Percentiles rank a stretch among this genome's conserved stretches.
phyloP scores from a whole-genome alignment of 2,113 vertebrate genomes.

The Grantiella picta region DNA sequence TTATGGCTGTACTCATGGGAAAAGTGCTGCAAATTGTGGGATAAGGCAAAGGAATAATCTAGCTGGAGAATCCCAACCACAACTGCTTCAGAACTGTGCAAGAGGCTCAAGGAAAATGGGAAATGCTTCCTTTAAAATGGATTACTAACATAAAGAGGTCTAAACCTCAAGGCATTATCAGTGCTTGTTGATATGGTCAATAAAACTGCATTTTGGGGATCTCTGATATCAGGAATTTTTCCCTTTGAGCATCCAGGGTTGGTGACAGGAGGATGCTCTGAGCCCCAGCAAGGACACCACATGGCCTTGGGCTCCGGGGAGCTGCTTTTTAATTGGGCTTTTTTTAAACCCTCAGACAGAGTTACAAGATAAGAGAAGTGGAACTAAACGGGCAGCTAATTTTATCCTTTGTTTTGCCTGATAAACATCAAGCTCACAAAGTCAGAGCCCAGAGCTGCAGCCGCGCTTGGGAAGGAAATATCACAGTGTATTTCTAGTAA shows the following conservation, averaged over 20 bases:
- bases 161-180: background rate
- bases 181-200: background rate
- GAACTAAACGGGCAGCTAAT: background rate
- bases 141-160: background rate
- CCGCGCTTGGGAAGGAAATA: background rate
- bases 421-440: background rate
- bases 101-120: fast-evolving
- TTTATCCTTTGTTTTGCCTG: background rate
- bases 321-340: background rate
- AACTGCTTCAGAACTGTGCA: background rate
- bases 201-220: background rate
- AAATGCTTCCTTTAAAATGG: background rate
- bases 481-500: background rate
- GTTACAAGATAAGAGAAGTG: background rate
- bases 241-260: background rate
- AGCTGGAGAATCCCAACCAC: background rate
- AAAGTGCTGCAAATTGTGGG: background rate
- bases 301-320: background rate
- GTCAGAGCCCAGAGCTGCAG: background rate
- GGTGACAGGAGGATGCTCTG: background rate
- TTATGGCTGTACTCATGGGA: background rate
- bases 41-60: background rate
- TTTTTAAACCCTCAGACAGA: background rate
- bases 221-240: background rate
- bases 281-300: background rate